phyloP scores from a whole-genome alignment of 2,113 vertebrate species.

The Corapipo altera region DNA sequence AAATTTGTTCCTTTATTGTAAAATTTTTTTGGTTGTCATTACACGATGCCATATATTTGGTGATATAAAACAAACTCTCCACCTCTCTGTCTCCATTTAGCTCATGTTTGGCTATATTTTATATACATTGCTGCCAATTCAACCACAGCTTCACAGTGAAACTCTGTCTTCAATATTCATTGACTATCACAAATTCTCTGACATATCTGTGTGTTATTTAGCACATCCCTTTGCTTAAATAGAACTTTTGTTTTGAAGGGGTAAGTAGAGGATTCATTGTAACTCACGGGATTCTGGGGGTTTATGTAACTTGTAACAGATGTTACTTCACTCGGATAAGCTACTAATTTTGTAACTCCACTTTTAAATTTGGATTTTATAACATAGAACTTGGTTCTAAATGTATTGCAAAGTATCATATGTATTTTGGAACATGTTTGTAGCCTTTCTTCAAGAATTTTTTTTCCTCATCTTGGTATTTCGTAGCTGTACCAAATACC shows the following conservation, averaged over 20 bases:
- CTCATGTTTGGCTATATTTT: not conserved
- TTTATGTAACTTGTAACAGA: conserved; percentile 62
- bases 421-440: not conserved
- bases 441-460: not conserved
- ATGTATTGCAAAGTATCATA: not conserved
- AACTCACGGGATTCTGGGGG: not conserved
- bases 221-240: conserved; percentile 15
- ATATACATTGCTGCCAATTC: not conserved
- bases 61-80: not conserved
- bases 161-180: conserved; percentile 14
- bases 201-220: not conserved
- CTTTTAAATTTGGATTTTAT: conserved; percentile 30
- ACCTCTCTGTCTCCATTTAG: not conserved
- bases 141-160: not conserved
- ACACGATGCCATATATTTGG: not conserved
- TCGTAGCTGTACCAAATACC: not conserved
- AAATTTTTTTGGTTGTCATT: not conserved
- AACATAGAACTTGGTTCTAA: not conserved
- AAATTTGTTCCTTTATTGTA: not conserved
- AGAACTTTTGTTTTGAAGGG: conserved; percentile 30
- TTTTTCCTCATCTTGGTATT: not conserved
- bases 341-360: conserved; percentile 30
- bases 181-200: not conserved
- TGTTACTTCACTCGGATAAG: conserved; percentile 33
- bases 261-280: conserved; percentile 27